phyloP scores from a whole-genome alignment of 1,140 invertebrate genomes.

The Campodea augens region DNA sequence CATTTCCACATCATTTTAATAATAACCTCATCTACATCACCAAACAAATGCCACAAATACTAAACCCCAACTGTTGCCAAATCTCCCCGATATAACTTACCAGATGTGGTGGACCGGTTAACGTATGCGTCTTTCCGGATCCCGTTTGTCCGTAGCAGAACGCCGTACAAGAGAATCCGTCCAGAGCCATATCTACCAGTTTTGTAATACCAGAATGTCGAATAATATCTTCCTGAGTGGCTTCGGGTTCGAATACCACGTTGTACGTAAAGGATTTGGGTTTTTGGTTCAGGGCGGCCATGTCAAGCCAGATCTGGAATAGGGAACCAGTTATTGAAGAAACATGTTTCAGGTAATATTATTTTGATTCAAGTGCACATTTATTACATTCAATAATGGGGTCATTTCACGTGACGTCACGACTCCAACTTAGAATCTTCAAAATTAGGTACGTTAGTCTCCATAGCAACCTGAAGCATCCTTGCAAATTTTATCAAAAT shows the following conservation, averaged over 20 bases:
- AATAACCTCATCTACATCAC: conserved; percentile 13
- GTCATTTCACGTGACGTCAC: too few species aligned
- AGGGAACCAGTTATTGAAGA: too few species aligned
- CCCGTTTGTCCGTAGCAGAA: conserved; percentile 96
- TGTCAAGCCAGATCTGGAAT: conserved; percentile 15
- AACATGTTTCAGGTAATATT: too few species aligned
- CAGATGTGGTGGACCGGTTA: conserved; percentile 74
- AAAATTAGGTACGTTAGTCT: too few species aligned
- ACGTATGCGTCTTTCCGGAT: conserved; percentile 86
- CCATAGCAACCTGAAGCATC: too few species aligned
- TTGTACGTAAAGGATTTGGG: conserved; percentile 65
- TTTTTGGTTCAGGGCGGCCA: conserved; percentile 33
- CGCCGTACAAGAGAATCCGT: conserved; percentile 80
- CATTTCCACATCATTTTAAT: too few species aligned
- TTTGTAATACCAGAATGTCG: conserved; percentile 63
- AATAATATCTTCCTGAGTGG: conserved; percentile 46
- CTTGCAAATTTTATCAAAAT: too few species aligned
- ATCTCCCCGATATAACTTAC: conserved; percentile 32
- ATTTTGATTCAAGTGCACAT: too few species aligned
- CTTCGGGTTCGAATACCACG: conserved; percentile 71
- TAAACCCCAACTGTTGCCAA: background rate
- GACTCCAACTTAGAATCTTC: too few species aligned
- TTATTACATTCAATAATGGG: too few species aligned
- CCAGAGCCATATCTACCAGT: conserved; percentile 77
- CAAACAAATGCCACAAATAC: conserved; percentile 15